Base-by-base conservation (phyloP, 2,113 vertebrate species). In the Zapornia atra region DNA sequence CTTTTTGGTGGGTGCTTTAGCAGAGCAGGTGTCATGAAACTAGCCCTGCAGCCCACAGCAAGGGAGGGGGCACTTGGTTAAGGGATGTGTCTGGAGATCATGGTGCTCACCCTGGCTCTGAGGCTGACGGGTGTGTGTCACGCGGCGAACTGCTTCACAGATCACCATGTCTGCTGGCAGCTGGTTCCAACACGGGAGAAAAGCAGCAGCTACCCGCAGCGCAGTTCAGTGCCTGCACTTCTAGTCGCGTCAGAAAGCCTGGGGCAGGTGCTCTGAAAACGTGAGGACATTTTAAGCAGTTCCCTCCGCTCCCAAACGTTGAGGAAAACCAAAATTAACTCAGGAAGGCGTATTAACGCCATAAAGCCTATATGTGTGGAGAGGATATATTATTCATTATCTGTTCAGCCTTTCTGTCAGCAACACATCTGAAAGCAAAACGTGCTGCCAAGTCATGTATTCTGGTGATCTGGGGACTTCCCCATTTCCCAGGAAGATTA, bases 401-500 rank as follows among this genome's bases (percentile, higher is more conserved):
- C 82, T 82, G 20, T 86, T 87, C 76, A 66, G 19, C 12, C 57
- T 90, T 92, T 85, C 71, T 94, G 76, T 82, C 91, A 95, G 77
- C 64, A 85, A 11, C 59, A 77, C 26, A 57, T 86, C 40, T 68
- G 94, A 94, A 92, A 94, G 79, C 79, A 95, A 95, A 95, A 92
- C 33, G 15, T 54, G 65, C 77, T 93, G 76, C 84, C 73, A 86
- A 86, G 46, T 92, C 86, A 79, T 73, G 91, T 86, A 69, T 95
- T 96, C 87, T 94, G 64, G 51, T 86, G 88, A 93, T 44, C 44
- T 63, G 76, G 34, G 94, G 90, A 92, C 65, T 65, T 94, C 75
- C 93, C 36, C 26, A 28, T 77, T 96, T 95, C 88, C 75, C 82
- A 86, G 82, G 56, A 88, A 95, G 94, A 94, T 73, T 54, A 96